A percentile compares a stretch with the other conserved stretches of the same genome.
Evolutionary conservation across 1,140 invertebrate genomes (phyloP).

Genomic region (Drosophila auraria): DNA sequence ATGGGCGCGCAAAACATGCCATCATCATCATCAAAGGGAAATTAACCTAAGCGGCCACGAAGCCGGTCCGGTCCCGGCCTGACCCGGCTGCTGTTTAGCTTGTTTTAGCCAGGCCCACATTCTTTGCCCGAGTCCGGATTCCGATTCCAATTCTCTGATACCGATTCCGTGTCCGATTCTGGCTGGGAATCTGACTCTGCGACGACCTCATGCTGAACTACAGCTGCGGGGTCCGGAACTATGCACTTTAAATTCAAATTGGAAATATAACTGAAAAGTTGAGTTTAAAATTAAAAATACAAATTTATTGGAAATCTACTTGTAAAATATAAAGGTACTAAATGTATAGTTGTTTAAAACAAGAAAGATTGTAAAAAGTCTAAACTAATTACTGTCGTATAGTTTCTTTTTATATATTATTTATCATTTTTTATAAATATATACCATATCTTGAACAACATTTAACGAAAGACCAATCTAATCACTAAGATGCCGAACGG

Average conservation of each 20-base stretch:
- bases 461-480: no score
- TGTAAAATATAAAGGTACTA: no score
- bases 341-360: no score
- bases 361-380: no score
- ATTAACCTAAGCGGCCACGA: conserved; percentile 81
- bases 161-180: background rate
- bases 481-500: no score
- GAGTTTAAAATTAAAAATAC: no score
- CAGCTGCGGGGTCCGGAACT: conserved; percentile 27
- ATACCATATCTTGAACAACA: no score
- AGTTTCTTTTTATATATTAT: no score
- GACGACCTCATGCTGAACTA: conserved; percentile 11
- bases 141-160: conserved; percentile 5
- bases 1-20: conserved; percentile 79
- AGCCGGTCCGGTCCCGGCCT: conserved; percentile 31
- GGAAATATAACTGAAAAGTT: no score
- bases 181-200: conserved; percentile 16
- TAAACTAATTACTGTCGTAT: no score
- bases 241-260: conserved; percentile 21
- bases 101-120: conserved; percentile 24
- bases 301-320: no score
- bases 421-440: no score
- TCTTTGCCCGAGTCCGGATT: background rate
- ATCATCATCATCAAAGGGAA: conserved; percentile 79
- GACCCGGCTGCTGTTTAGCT: conserved; percentile 36